Evolutionary conservation across 2,888 invertebrate species (phyloP).

Genomic region (Acanthococcus lagerstroemiae): DNA sequence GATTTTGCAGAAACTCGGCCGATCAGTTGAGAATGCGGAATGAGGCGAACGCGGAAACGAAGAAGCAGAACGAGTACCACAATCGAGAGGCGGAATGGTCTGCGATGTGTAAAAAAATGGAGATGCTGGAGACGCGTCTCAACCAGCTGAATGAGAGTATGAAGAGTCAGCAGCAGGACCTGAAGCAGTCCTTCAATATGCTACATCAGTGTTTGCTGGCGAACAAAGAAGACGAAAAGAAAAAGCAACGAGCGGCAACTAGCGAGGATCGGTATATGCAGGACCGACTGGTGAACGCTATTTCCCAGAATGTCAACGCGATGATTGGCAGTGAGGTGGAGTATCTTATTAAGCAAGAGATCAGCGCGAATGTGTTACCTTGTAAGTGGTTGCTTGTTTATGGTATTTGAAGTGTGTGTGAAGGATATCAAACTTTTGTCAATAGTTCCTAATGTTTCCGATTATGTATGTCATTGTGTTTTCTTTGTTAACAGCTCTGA

Average conservation of each 20-base stretch:
- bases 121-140: conserved; percentile 1
- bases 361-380: conserved; percentile 15
- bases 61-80: not conserved
- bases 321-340: conserved; percentile 16
- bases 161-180: conserved; percentile 4
- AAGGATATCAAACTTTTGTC: not conserved
- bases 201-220: conserved; percentile 3
- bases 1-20: not conserved
- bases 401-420: not conserved
- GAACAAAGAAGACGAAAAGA: conserved; percentile 6
- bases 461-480: not conserved
- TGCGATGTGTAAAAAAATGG: not conserved
- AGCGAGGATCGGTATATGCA: not conserved
- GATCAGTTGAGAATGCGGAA: not conserved
- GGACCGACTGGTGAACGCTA: not conserved
- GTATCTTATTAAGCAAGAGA: conserved; percentile 17
- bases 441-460: not conserved
- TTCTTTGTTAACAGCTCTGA: conserved; percentile 2
- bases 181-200: not conserved
- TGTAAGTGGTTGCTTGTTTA: too few relatives aligned
- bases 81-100: not conserved
- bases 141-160: conserved; percentile 1
- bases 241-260: not conserved
- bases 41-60: not conserved
- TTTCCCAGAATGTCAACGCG: conserved; percentile 15